Conservation (phyloP, 92 coral and sea anemone genomes). For the Porites cylindrica region DNA sequence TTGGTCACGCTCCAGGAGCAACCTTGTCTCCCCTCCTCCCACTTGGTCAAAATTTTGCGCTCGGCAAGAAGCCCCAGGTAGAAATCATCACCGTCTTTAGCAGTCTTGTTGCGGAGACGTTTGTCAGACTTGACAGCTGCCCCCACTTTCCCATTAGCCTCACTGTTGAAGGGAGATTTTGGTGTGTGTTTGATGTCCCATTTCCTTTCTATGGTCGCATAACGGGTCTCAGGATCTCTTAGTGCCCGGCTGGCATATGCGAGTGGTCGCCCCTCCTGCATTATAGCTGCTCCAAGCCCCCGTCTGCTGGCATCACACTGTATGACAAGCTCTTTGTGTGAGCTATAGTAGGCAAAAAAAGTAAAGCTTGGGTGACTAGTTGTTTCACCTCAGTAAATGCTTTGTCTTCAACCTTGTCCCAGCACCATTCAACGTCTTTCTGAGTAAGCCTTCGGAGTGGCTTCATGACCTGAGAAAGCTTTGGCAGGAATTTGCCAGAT, state of each 20-base stretch:
- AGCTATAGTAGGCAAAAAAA: constrained; percentile 44
- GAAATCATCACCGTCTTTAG: constrained; percentile 35
- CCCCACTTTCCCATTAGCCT: constrained; percentile 53
- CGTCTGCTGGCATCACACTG: constrained; percentile 59
- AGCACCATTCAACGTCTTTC: constrained; percentile 38
- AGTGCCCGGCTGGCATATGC: too few relatives aligned
- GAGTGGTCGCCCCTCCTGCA: constrained; percentile 31
- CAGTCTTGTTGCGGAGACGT: constrained; percentile 18
- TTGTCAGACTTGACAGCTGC: constrained; percentile 54
- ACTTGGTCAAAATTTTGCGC: constrained; percentile 23
- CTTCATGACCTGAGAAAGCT: constrained; percentile 13
- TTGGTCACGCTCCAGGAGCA: too few relatives aligned
- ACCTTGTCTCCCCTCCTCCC: too few relatives aligned
- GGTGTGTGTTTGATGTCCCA: constrained; percentile 42
- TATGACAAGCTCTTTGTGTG: constrained; percentile 32
- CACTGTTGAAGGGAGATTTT: constrained; percentile 49
- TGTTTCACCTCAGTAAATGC: constrained; percentile 42
- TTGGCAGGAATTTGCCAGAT: neutral
- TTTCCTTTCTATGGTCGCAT: too few relatives aligned
- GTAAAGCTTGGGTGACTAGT: constrained; percentile 45
- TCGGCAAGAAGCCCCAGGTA: constrained; percentile 26
- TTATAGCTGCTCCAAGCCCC: constrained; percentile 19
- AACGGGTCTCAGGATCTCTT: too few relatives aligned
- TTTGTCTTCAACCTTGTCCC: constrained; percentile 30
- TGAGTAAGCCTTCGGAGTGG: constrained; percentile 28